Evolutionary conservation across 1,140 invertebrate species (phyloP).

Genomic region (Varroa destructor): DNA sequence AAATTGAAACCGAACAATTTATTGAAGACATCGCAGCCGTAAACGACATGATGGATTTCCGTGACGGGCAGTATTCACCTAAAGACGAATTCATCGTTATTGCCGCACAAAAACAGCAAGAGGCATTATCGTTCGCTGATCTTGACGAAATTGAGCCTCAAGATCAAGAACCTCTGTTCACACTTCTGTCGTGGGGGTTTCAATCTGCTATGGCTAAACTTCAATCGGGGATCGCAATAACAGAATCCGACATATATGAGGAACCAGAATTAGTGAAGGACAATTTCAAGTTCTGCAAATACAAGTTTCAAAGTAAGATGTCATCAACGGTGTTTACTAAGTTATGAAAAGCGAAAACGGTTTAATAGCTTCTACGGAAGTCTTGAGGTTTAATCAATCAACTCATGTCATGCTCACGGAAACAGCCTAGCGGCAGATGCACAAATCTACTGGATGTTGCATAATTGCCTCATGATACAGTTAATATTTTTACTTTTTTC

Average conservation of each 20-base stretch:
- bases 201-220: background rate
- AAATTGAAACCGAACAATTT: background rate
- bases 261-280: background rate
- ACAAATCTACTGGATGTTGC: no score
- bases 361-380: no score
- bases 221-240: background rate
- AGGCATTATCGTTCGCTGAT: background rate
- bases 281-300: conserved; percentile 22
- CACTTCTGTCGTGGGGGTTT: background rate
- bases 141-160: background rate
- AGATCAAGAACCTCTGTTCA: conserved; percentile 2
- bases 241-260: background rate
- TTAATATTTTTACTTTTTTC: no score
- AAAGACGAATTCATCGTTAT: background rate
- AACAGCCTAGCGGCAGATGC: no score
- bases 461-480: no score
- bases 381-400: no score
- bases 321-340: background rate
- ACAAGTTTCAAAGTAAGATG: conserved; percentile 5
- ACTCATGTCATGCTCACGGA: no score
- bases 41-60: background rate
- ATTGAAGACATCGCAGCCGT: background rate
- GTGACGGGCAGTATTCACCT: background rate
- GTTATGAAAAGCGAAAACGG: background rate
- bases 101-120: background rate